Conservation (phyloP, 2,113 vertebrate genomes). For the Gallinago jamesoni region DNA sequence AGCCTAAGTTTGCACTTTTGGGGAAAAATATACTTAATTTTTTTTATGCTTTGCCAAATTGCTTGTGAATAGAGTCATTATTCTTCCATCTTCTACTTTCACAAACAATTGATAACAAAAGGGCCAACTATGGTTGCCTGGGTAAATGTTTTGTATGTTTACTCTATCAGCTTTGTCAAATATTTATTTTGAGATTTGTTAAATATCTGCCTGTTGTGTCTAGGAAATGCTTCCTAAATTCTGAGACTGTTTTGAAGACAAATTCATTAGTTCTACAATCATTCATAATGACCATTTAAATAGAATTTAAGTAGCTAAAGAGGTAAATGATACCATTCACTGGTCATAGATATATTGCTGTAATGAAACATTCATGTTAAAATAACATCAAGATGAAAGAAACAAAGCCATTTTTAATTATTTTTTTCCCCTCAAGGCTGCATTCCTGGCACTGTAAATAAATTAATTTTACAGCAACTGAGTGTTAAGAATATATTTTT, state of each 20-base stretch:
- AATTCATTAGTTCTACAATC: background rate
- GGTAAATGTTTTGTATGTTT: background rate
- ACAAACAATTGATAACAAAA: background rate
- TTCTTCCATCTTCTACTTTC: background rate
- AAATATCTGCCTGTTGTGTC: background rate
- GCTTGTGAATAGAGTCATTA: background rate
- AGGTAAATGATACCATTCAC: background rate
- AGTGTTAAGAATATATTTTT: background rate
- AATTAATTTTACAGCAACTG: background rate
- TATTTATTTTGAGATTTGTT: background rate
- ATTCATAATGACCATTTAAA: constrained; percentile 17
- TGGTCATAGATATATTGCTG: background rate
- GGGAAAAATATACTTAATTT: background rate
- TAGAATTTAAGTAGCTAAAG: constrained; percentile 11
- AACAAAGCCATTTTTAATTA: background rate
- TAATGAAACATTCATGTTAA: background rate
- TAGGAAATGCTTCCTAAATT: background rate
- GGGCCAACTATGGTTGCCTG: background rate
- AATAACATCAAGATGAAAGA: constrained; percentile 26
- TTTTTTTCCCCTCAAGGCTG: background rate
- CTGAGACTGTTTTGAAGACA: background rate
- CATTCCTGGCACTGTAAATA: background rate
- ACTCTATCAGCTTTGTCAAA: background rate
- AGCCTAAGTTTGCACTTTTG: background rate
- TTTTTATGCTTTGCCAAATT: background rate